phyloP scores from a whole-genome alignment of 2,888 invertebrate genomes.

The Rhagonycha lutea region DNA sequence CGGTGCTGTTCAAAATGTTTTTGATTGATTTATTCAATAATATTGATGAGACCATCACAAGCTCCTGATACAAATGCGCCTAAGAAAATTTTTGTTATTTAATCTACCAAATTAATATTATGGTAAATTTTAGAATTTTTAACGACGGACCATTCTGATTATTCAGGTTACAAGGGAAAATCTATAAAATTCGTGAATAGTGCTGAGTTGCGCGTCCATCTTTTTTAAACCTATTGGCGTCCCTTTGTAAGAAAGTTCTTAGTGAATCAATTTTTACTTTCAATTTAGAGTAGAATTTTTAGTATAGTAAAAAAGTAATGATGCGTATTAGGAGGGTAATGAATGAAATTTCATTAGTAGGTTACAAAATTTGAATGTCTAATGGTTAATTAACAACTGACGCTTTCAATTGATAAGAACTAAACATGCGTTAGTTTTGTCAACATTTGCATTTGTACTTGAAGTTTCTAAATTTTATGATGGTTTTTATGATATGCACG shows the following conservation, averaged over 20 bases:
- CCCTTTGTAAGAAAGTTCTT: neutral
- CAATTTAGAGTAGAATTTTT: neutral
- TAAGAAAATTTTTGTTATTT: too few species aligned
- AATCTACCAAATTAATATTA: neutral
- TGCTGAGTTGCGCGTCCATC: neutral
- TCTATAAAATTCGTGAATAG: neutral
- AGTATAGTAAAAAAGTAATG: too few species aligned
- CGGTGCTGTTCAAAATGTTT: too few species aligned
- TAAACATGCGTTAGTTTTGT: neutral
- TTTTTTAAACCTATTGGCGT: neutral
- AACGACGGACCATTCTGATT: neutral
- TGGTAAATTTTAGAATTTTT: neutral
- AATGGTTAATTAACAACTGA: neutral
- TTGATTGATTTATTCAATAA: too few species aligned
- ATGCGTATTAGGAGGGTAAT: neutral
- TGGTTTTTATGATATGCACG: neutral
- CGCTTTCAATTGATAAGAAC: neutral
- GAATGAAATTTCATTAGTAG: neutral
- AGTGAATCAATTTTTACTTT: neutral
- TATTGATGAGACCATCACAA: neutral
- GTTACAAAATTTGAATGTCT: neutral
- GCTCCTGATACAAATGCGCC: too few species aligned
- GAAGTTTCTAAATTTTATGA: neutral
- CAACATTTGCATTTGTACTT: neutral
- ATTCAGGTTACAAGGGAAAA: neutral